phyloP scores from a whole-genome alignment of 2,113 vertebrate genomes.

The Oryzias melastigma region DNA sequence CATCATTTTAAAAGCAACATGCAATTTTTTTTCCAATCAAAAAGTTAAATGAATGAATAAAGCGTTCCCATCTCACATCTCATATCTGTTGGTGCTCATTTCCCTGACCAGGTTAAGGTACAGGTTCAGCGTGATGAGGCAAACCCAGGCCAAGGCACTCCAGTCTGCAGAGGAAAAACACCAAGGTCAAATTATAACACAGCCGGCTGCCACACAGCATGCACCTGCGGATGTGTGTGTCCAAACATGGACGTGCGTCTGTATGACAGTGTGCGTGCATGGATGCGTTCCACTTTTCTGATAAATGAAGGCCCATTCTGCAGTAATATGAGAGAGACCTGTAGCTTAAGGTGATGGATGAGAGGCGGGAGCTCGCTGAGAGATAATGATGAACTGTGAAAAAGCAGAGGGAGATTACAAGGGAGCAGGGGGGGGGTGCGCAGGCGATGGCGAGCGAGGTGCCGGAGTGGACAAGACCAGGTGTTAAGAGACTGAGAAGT shows the following conservation, averaged over 20 bases:
- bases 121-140: slow-evolving; percentile 82
- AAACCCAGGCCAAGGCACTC: slow-evolving; percentile 83
- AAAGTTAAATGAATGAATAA: neutral
- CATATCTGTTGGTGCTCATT: slow-evolving; percentile 76
- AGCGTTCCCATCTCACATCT: slow-evolving; percentile 65
- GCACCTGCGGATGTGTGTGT: slow-evolving; percentile 20
- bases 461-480: slow-evolving; percentile 11
- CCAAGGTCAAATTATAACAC: slow-evolving; percentile 60
- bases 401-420: slow-evolving; percentile 66
- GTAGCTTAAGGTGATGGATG: slow-evolving; percentile 75
- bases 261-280: neutral
- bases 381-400: slow-evolving; percentile 76
- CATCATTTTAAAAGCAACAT: neutral
- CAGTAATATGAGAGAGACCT: slow-evolving; percentile 76
- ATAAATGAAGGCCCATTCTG: slow-evolving; percentile 72
- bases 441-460: neutral
- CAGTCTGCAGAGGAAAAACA: slow-evolving; percentile 74
- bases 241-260: neutral
- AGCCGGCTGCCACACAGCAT: slow-evolving; percentile 20
- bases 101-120: slow-evolving; percentile 82
- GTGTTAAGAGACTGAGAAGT: slow-evolving; percentile 18
- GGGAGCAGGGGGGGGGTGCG: slow-evolving; percentile 9
- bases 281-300: slow-evolving; percentile 50
- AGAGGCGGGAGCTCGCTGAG: slow-evolving; percentile 60
- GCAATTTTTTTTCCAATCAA: neutral